Conservation (phyloP, 2,113 vertebrate genomes). For the Lamprotornis superbus region DNA sequence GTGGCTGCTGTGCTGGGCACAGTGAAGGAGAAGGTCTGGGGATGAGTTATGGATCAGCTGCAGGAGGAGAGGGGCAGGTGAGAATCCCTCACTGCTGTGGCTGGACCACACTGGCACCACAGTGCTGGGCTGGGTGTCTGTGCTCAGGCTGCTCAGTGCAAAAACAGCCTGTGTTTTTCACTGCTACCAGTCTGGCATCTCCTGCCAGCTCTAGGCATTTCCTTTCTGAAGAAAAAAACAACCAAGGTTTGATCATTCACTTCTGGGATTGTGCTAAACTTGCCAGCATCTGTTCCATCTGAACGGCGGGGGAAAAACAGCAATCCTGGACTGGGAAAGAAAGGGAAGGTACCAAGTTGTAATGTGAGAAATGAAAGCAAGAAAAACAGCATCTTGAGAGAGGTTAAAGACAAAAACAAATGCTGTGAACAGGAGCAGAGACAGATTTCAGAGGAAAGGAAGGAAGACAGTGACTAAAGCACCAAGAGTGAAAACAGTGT, state of each 20-base stretch:
- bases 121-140: background rate
- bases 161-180: constrained; percentile 44
- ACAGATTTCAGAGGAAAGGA: constrained; percentile 43
- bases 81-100: fast-evolving
- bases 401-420: constrained; percentile 27
- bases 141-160: background rate
- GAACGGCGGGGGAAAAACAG: background rate
- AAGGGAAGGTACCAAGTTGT: background rate
- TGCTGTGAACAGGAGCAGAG: background rate
- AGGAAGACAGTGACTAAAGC: constrained; percentile 47
- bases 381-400: constrained; percentile 16
- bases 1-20: background rate
- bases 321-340: background rate
- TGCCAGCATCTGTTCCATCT: constrained; percentile 17
- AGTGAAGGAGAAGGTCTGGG: background rate
- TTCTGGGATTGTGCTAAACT: background rate
- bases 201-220: constrained; percentile 35
- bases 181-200: background rate
- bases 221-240: background rate
- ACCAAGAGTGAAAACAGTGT: background rate
- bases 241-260: background rate
- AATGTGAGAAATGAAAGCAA: background rate
- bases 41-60: background rate
- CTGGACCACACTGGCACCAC: background rate
- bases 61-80: background rate